Base-by-base conservation (phyloP, 2,888 invertebrate species). In the Oxyteleia sp. region DNA sequence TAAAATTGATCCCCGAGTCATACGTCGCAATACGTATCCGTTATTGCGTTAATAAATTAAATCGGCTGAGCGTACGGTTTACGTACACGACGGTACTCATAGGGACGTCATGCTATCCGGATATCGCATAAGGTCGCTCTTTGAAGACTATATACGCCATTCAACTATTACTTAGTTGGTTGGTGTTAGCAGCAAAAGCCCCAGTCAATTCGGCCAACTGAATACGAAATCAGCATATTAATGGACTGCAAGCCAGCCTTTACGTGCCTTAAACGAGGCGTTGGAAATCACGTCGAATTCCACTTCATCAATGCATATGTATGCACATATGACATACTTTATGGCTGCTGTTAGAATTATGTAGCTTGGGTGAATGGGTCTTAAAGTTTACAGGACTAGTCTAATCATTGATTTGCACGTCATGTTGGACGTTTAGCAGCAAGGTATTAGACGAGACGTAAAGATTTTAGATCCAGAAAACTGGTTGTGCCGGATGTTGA, bases 191-290 rank as follows among this genome's bases (percentile, higher is more conserved):
- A 75, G 72, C 63, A 59, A 71, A 74, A 86, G 80, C 79, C 80
- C 78, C 71, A 84, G 84, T 80, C 78, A 83, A 84, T 76, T 85
- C 82, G 84, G 83, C 66, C 87, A 86, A 85, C 85, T 82, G 89
- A 88, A 89, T 89, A 89, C 86, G 84, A 86, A 88, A 89, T 89
- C 85, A 85, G 87, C 81, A 87, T 89, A 87, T 87, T 89, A 90
- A 89, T 88, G 86, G 86, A 72, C 78, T 76, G 81, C 80, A 74
- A 80, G 81, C 69, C 76, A 76, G 78, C 71, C 69, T 83, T 80
- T 82, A 84, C 80, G 84, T 84, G 80, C 80, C 76, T 84, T 80
- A 84, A 84, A 84, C 84, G 84, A 84, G 76, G 84, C 80, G 84
- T 80, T 84, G 61, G 84, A 84, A 80, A 84, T 81, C 76, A 84